These are phyloP conservation scores for Chromobotia macracanthus DNA, from an alignment of 2,797 vertebrate genomes.

Conservation along the genomic window DNA sequence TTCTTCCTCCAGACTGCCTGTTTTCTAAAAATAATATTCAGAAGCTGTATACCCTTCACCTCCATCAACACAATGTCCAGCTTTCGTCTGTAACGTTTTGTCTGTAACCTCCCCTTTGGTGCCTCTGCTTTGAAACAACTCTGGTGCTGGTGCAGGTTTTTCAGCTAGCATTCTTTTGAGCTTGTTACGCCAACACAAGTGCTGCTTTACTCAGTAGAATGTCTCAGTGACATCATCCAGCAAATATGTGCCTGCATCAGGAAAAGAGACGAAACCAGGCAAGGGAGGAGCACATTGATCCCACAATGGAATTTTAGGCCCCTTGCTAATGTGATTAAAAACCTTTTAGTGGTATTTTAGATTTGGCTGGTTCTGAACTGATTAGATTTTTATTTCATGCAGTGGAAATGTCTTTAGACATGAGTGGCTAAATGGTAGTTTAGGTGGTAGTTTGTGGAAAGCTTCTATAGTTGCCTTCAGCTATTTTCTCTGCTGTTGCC, in stretches of 20 bases:
- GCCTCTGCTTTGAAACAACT: slow-evolving; percentile 23
- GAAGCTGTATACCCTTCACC: slow-evolving; percentile 13
- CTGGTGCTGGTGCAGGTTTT: slow-evolving; percentile 11
- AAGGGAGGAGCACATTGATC: slow-evolving; percentile 19
- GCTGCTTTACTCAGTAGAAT: slow-evolving; percentile 56
- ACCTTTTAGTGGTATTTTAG: background rate
- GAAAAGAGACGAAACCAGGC: slow-evolving; percentile 52
- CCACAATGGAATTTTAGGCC: slow-evolving; percentile 3
- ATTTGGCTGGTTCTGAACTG: background rate
- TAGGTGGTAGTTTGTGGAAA: background rate
- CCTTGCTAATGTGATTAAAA: slow-evolving; percentile 1
- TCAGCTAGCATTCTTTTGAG: slow-evolving; percentile 30
- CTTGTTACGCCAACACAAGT: slow-evolving; percentile 43
- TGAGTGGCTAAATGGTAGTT: background rate
- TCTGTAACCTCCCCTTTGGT: background rate
- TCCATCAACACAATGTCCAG: slow-evolving; percentile 16
- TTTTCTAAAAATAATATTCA: slow-evolving; percentile 31
- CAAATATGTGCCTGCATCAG: slow-evolving; percentile 67
- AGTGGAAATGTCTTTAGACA: background rate
- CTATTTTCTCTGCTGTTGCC: too few species aligned
- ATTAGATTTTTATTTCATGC: background rate
- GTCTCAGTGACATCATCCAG: slow-evolving; percentile 73
- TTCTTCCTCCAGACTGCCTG: slow-evolving; percentile 4
- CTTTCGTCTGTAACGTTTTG: background rate
- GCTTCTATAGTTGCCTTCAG: too few species aligned